phyloP scores from a whole-genome alignment of 37 sponge, comb jelly and placozoan species.

The Lycopodina hypogea region DNA sequence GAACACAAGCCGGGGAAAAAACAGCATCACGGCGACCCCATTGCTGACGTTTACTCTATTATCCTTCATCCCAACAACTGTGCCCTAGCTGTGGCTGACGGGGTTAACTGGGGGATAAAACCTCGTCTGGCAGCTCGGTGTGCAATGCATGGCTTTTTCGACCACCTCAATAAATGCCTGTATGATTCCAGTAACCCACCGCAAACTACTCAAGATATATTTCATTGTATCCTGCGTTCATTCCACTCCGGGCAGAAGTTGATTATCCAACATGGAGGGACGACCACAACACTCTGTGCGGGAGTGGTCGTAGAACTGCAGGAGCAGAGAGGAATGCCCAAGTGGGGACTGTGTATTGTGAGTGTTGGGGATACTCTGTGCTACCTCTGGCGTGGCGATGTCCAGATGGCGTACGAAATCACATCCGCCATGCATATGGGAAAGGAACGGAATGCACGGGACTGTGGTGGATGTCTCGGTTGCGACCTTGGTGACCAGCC shows the following conservation, averaged over 20 bases:
- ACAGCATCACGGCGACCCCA: constrained; percentile 78
- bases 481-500: constrained; percentile 66
- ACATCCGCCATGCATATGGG: constrained; percentile 53
- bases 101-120: constrained; percentile 77
- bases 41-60: constrained; percentile 78
- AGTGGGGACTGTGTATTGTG: constrained; percentile 74
- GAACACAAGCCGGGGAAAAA: constrained; percentile 38
- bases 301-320: constrained; percentile 66
- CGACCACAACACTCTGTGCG: constrained; percentile 70
- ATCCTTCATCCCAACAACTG: constrained; percentile 57
- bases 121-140: constrained; percentile 78
- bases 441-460: constrained; percentile 57
- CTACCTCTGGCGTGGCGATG: constrained; percentile 57
- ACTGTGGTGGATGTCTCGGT: constrained; percentile 76
- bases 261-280: constrained; percentile 68
- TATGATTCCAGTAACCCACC: neutral
- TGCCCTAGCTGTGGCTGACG: constrained; percentile 74
- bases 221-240: constrained; percentile 54
- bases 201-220: constrained; percentile 56
- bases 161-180: constrained; percentile 61
- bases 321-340: constrained; percentile 12
- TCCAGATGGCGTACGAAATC: constrained; percentile 58
- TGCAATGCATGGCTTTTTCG: constrained; percentile 65
- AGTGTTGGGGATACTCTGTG: constrained; percentile 73
- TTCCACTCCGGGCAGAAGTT: constrained; percentile 69